Base-by-base conservation (phyloP, 37 sponge, comb jelly and placozoan species). In the Hormiphora californensis region DNA sequence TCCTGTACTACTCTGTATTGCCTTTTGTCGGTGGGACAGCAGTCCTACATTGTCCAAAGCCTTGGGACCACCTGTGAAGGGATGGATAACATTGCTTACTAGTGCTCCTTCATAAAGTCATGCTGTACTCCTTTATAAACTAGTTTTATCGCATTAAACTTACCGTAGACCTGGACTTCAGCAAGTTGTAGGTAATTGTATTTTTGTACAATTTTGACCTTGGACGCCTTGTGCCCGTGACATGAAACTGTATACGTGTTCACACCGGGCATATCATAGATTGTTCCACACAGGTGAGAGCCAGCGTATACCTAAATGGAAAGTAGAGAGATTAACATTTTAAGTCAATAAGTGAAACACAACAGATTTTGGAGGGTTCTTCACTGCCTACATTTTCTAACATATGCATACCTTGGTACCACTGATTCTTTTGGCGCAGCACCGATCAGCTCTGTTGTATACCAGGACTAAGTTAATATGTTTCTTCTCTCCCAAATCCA, bases 21-120 rank as follows among this genome's bases (percentile, higher is more conserved):
- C 27, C 3, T 23, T 23, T 30, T 28, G n/a, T 30, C 61, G n/a
- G 61, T 57, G 27, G n/a, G 61, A 57, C 61, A 57, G 61, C 17
- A 57, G 61, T 19, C 61, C 61, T 30, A 57, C 27, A 12, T 30
- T 30, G 23, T 19, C n/a, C 9, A 57, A 23, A 28, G n/a, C 17
- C 27, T 57, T 57, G 27, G 61, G 61, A 57, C 61, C 61, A 28
- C 61, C 61, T n/a, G n/a, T n/a, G n/a, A n/a, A n/a, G n/a, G n/a
- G n/a, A n/a, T n/a, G n/a, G n/a, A n/a, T n/a, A n/a, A n/a, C n/a
- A n/a, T n/a, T n/a, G n/a, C n/a, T n/a, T n/a, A n/a, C n/a, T n/a
- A n/a, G n/a, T n/a, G n/a, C n/a, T n/a, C n/a, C n/a, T n/a, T n/a
- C n/a, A n/a, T n/a, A n/a, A n/a, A n/a, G n/a, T n/a, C n/a, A n/a